A percentile compares a stretch with the other conserved stretches of the same genome.
phyloP scores from a whole-genome alignment of 2,797 vertebrate genomes.

The Esox masquinongy region DNA sequence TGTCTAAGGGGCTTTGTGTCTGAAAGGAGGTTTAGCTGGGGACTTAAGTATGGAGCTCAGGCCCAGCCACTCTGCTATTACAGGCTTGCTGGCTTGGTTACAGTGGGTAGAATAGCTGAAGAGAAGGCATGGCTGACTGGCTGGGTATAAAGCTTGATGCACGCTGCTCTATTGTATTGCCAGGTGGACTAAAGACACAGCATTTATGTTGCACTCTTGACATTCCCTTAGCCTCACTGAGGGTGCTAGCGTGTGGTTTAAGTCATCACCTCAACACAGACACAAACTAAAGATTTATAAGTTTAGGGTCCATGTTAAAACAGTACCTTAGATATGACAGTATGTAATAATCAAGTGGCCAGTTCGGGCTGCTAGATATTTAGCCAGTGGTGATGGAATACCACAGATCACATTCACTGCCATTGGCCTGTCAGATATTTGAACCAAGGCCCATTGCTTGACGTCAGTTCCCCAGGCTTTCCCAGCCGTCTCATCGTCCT shows the following conservation, averaged over 20 bases:
- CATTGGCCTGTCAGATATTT: constrained; percentile 47
- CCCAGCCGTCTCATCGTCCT: constrained; percentile 46
- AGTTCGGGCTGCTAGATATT: constrained; percentile 27
- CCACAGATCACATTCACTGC: constrained; percentile 26
- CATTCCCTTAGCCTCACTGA: not conserved
- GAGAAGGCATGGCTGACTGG: not conserved
- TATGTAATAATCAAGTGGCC: not conserved
- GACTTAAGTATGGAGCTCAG: constrained; percentile 15
- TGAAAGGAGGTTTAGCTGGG: constrained; percentile 28
- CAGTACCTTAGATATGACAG: not conserved
- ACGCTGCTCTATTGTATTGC: constrained; percentile 2
- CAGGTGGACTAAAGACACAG: not conserved
- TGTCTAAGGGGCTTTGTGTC: constrained; percentile 23
- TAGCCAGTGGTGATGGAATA: constrained; percentile 49
- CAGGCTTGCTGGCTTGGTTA: constrained; percentile 6
- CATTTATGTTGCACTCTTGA: not conserved
- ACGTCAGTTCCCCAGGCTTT: constrained; percentile 15
- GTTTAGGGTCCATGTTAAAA: not conserved
- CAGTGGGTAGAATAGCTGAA: not conserved
- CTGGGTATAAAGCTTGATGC: not conserved
- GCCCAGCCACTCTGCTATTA: not conserved
- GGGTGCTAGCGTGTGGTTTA: not conserved
- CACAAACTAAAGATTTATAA: not conserved
- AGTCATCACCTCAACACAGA: not conserved
- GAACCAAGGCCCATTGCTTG: constrained; percentile 46